A percentile compares a stretch with the other conserved stretches of the same genome.
Conservation (phyloP, 1,140 invertebrate genomes). For the Cyclina sinensis region DNA sequence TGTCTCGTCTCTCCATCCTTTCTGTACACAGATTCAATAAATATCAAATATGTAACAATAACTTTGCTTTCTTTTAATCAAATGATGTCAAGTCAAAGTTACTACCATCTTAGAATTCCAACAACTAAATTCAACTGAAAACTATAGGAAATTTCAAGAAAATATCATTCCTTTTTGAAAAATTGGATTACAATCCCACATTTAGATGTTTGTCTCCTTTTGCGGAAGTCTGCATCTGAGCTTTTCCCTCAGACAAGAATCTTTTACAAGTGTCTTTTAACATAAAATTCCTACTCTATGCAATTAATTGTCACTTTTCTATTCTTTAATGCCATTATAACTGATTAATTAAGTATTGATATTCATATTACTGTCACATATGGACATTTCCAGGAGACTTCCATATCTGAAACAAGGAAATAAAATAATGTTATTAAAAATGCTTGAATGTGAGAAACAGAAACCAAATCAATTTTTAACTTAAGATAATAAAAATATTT, state of each 20-base stretch:
- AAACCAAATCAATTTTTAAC: too few relatives aligned
- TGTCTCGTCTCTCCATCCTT: neutral
- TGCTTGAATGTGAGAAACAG: too few relatives aligned
- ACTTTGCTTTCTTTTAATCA: neutral
- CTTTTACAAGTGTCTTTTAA: neutral
- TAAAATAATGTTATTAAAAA: too few relatives aligned
- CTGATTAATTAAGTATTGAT: neutral
- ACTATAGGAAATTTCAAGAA: neutral
- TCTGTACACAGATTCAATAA: neutral
- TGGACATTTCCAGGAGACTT: too few relatives aligned
- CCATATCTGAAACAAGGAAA: too few relatives aligned
- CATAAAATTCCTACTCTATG: neutral
- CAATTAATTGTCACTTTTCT: neutral
- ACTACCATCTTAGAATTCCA: neutral
- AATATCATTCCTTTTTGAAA: neutral
- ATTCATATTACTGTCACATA: neutral
- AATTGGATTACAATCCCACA: neutral
- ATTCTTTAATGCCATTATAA: conserved; percentile 24
- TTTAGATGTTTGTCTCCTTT: neutral
- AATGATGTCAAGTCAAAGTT: neutral
- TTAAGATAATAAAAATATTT: too few relatives aligned
- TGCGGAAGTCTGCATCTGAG: too few relatives aligned
- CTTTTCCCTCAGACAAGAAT: neutral
- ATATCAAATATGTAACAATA: neutral
- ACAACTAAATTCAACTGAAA: neutral